Conservation (phyloP, 2,888 invertebrate genomes). For the Chydorus sphaericus region DNA sequence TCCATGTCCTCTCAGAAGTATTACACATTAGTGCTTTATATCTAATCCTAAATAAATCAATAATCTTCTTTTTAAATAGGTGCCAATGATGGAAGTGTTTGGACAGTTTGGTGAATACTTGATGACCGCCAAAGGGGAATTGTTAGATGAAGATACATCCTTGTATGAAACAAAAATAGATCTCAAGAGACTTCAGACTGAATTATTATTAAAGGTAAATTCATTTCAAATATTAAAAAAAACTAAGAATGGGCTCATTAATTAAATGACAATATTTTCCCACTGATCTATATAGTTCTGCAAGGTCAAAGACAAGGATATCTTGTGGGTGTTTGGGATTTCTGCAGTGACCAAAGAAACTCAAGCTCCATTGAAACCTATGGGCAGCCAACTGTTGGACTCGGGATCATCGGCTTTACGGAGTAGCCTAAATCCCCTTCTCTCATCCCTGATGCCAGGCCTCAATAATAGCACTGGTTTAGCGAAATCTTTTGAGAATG, state of each 20-base stretch:
- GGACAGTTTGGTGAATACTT: slow-evolving; percentile 10
- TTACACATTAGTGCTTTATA: background rate
- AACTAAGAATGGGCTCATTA: background rate
- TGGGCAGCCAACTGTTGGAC: too few species aligned
- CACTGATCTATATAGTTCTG: background rate
- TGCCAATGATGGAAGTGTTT: slow-evolving; percentile 4
- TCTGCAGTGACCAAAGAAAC: background rate
- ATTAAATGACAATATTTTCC: background rate
- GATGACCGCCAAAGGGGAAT: slow-evolving; percentile 1
- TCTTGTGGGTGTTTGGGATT: background rate
- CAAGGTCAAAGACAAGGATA: background rate
- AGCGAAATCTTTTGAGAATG: background rate
- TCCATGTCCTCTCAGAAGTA: background rate
- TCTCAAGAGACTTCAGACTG: background rate
- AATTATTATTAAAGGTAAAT: slow-evolving; percentile 1
- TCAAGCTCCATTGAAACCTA: background rate
- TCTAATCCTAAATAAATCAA: too few species aligned
- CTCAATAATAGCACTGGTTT: background rate
- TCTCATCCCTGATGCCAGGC: background rate
- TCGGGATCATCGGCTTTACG: background rate
- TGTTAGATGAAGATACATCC: slow-evolving; percentile 8
- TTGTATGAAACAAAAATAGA: slow-evolving; percentile 8
- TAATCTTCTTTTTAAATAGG: slow-evolving; percentile 1
- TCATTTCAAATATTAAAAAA: background rate
- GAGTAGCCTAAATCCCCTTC: background rate